A percentile compares a stretch with the other conserved stretches of the same genome.
phyloP scores from a whole-genome alignment of 2,797 vertebrate genomes.

The Micromesistius poutassou region DNA sequence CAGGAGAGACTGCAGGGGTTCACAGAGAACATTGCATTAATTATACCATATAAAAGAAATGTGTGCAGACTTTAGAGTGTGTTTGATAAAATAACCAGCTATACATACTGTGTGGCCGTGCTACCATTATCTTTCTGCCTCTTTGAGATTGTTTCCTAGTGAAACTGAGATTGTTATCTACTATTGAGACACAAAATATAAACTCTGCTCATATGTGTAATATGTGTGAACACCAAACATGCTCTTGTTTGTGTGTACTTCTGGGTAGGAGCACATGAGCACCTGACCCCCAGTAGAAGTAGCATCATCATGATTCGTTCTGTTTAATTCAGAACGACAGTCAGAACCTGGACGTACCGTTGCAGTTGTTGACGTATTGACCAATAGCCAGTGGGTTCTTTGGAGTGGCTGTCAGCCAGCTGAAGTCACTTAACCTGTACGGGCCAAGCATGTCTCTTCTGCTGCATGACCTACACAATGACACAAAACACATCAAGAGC shows the following conservation, averaged over 20 bases:
- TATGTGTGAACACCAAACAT: not conserved
- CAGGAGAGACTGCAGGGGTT: constrained; percentile 71
- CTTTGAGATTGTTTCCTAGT: not conserved
- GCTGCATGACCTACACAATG: constrained; percentile 81
- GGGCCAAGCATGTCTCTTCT: constrained; percentile 84
- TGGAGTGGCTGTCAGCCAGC: constrained; percentile 79
- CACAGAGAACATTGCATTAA: not conserved
- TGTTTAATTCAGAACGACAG: not conserved
- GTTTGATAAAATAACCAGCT: not conserved
- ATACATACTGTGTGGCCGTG: not conserved
- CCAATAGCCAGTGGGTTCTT: constrained; percentile 86
- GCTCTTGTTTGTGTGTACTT: no score
- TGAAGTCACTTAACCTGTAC: constrained; percentile 79
- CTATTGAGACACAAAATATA: not conserved
- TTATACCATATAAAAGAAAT: not conserved
- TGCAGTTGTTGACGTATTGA: constrained; percentile 95
- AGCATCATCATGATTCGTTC: not conserved
- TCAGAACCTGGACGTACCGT: constrained; percentile 54
- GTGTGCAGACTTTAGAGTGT: not conserved
- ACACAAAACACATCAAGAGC: not conserved
- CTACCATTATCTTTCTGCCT: not conserved
- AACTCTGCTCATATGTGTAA: not conserved
- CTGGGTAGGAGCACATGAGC: not conserved
- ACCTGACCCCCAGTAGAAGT: not conserved
- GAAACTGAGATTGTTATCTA: not conserved